phyloP scores from a whole-genome alignment of 1,140 invertebrate species.

The Xylocopa sonorina region DNA sequence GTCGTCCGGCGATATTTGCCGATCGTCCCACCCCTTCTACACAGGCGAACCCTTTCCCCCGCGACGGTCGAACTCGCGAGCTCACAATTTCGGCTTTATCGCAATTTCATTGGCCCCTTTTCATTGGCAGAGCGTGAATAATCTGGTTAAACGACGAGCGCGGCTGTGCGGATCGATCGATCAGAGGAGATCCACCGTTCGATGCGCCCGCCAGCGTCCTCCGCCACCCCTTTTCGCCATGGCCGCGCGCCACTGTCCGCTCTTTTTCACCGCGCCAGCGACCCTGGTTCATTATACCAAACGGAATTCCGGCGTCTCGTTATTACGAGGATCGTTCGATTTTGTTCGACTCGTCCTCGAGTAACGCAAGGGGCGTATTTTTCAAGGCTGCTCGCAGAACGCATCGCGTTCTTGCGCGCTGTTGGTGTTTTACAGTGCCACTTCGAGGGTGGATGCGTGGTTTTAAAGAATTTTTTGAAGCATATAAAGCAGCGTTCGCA shows the following conservation, averaged over 20 bases:
- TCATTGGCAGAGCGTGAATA: slow-evolving; percentile 67
- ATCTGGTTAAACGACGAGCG: slow-evolving; percentile 71
- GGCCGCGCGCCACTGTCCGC: neutral
- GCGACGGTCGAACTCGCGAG: slow-evolving; percentile 35
- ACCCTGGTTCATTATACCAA: slow-evolving; percentile 33
- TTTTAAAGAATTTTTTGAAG: too few relatives aligned
- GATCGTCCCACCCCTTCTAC: slow-evolving; percentile 44
- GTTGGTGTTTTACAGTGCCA: too few relatives aligned
- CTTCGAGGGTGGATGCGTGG: too few relatives aligned
- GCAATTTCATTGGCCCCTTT: slow-evolving; percentile 73
- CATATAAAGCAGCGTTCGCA: too few relatives aligned
- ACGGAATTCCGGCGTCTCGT: slow-evolving; percentile 48
- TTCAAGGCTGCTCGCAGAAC: too few relatives aligned
- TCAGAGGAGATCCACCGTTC: slow-evolving; percentile 53
- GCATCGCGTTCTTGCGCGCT: too few relatives aligned
- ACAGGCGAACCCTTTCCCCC: slow-evolving; percentile 1
- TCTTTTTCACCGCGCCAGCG: neutral
- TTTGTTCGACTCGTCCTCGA: too few relatives aligned
- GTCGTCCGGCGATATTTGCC: slow-evolving; percentile 74
- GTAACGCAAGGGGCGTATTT: too few relatives aligned
- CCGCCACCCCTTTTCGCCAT: neutral
- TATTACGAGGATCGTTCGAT: slow-evolving; percentile 54
- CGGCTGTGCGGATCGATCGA: slow-evolving; percentile 61
- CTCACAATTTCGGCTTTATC: slow-evolving; percentile 70
- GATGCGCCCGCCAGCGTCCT: too few relatives aligned